Percentiles rank a stretch among this genome's conserved stretches.
Evolutionary conservation across 2,888 invertebrate species (phyloP).

Genomic region (Ophion ellenae): DNA sequence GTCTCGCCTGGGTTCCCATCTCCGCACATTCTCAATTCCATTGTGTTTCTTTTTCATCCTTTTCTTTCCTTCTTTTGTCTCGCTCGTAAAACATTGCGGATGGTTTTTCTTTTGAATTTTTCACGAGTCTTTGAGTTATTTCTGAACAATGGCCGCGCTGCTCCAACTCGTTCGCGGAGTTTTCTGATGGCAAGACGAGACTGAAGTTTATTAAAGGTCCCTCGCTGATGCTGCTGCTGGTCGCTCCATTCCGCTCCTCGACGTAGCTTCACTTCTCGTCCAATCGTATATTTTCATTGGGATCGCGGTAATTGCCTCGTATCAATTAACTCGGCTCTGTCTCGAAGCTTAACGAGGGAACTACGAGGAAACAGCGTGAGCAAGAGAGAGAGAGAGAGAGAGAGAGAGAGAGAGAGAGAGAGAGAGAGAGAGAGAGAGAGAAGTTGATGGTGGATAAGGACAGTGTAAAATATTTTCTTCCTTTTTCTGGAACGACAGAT

Average conservation of each 20-base stretch:
- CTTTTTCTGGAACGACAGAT: conserved; percentile 20
- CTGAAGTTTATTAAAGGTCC: conserved; percentile 15
- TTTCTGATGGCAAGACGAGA: conserved; percentile 14
- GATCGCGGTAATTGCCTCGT: conserved; percentile 60
- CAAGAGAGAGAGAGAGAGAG: conserved; percentile 6
- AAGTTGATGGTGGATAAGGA: not conserved
- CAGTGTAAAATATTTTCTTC: not conserved
- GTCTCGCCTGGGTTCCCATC: no score
- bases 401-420: not conserved
- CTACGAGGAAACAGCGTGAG: not conserved
- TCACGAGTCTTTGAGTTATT: no score
- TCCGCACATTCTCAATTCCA: no score
- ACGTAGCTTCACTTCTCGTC: conserved; percentile 22
- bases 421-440: not conserved
- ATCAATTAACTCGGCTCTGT: conserved; percentile 61
- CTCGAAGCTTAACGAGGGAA: conserved; percentile 44
- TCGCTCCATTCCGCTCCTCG: conserved; percentile 9
- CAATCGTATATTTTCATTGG: conserved; percentile 48
- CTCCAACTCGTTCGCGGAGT: conserved; percentile 5
- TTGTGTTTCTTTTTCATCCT: no score
- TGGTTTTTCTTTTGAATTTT: no score
- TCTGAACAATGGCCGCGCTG: no score
- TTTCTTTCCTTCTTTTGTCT: no score
- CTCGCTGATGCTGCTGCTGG: not conserved
- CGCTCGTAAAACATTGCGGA: no score